Base-by-base conservation (phyloP, 2,797 vertebrate genomes). In the Cetoscarus ocellatus region DNA sequence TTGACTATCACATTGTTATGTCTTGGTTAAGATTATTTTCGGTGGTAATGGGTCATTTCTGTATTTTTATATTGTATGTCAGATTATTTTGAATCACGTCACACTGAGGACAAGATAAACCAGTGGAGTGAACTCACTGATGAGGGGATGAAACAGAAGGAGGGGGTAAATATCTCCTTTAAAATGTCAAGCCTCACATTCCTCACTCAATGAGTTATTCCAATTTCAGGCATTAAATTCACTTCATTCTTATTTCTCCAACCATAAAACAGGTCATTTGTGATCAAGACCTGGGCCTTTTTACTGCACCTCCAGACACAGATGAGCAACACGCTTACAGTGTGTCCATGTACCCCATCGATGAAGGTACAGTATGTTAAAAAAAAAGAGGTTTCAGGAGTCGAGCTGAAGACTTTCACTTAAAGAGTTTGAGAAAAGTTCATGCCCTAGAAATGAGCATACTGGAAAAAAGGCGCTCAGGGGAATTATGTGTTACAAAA, bases 161-260 rank as follows among this genome's bases (percentile, higher is more conserved):
- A 92, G 75, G 84, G 45, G 90, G 96, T 98, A 92, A 85, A 84
- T 14, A 8, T 15, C 11, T 54, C 13, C 27, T 67, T 13, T 18
- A 27, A 3, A 11, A 3, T 50, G 14, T 36, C 12, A 34, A 19
- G 6, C 19, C 27, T 58, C 3, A 45, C 11, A 10, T 48, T 1
- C 39, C 13, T 43, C 8, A 17, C 19, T 45, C 6, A n/a, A 3
- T 14, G 43, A 51, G 9, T 1, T 5, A 35, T 36, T 27, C 6
- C 35, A 36, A 3, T 39, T 47, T 55, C 7, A 34, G 45, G 10
- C 9, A 19, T 43, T 13, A 3, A 7, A 1, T 15, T 34, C 8
- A 27, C 27, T 48, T 67, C 75, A 48, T 12, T 1, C 5, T 0
- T 18, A 2, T 18, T 49, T 53, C 15, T 61, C 42, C 8, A 4